Percentiles rank a stretch among this genome's conserved stretches.
These are phyloP conservation scores for Bubo scandiacus DNA, from an alignment of 2,113 vertebrate species.

Conservation along the genomic window DNA sequence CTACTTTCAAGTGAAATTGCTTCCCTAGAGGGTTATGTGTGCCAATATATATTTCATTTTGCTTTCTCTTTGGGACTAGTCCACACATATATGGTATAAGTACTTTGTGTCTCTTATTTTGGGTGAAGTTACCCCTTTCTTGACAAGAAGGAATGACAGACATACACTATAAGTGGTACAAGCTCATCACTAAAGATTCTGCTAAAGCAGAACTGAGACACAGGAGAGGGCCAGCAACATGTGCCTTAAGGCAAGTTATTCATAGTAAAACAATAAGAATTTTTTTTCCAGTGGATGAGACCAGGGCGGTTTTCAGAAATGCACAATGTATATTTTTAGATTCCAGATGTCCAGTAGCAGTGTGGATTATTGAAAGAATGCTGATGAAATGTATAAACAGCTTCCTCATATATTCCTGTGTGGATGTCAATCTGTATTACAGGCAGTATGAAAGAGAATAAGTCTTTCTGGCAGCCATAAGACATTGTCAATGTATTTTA, in stretches of 20 bases:
- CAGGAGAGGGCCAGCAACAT: neutral
- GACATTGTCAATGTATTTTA: neutral
- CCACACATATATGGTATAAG: neutral
- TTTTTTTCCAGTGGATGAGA: neutral
- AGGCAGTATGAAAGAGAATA: neutral
- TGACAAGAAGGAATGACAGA: neutral
- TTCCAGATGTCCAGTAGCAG: neutral
- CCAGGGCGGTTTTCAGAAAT: neutral
- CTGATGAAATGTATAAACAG: neutral
- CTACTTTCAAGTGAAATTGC: neutral
- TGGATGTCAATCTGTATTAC: neutral
- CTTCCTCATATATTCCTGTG: neutral
- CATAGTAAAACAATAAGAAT: neutral
- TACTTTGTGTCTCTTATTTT: neutral
- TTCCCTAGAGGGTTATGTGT: neutral
- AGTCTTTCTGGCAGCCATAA: neutral
- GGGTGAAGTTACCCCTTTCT: neutral
- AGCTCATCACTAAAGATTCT: neutral
- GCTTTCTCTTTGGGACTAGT: neutral
- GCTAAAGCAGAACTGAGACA: neutral
- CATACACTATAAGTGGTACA: neutral
- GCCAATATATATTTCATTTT: neutral
- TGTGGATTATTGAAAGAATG: conserved; percentile 19
- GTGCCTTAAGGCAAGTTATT: neutral
- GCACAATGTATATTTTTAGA: neutral